Conservation (phyloP, 2,888 invertebrate genomes). For the Pimpla rufipes region DNA sequence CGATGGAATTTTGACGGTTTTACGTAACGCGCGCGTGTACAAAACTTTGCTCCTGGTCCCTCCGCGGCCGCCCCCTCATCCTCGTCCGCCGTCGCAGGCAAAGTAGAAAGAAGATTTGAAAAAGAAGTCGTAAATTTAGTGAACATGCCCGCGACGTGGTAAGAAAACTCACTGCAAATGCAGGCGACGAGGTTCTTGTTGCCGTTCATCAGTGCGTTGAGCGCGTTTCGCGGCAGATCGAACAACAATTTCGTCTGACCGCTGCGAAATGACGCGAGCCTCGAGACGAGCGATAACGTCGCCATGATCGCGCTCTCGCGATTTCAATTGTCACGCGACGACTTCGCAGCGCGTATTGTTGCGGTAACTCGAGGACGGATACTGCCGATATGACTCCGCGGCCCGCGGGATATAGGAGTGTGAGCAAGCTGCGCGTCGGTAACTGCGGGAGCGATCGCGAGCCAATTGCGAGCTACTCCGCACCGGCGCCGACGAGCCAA, state of each 20-base stretch:
- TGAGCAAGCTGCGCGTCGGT: conserved; percentile 12
- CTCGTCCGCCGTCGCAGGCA: background rate
- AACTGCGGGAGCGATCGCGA: conserved; percentile 8
- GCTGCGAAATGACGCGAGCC: conserved; percentile 77
- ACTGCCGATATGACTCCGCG: background rate
- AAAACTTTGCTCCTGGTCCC: background rate
- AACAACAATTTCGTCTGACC: conserved; percentile 74
- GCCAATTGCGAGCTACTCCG: background rate
- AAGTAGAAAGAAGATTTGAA: background rate
- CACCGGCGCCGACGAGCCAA: background rate
- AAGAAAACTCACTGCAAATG: conserved; percentile 81
- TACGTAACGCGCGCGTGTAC: conserved; percentile 61
- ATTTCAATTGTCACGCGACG: conserved; percentile 51
- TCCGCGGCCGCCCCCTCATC: background rate
- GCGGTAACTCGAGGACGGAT: background rate
- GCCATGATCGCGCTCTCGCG: conserved; percentile 79
- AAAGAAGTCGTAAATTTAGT: background rate
- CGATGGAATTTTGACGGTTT: background rate
- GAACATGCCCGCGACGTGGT: background rate
- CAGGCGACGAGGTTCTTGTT: conserved; percentile 76
- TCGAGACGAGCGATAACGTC: conserved; percentile 79
- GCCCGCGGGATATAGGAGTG: background rate
- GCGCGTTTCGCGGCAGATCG: conserved; percentile 72
- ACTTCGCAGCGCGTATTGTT: background rate
- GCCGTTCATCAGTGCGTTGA: conserved; percentile 64